Conservation (phyloP, 2,797 vertebrate genomes). For the Sarcophilus harrisii region DNA sequence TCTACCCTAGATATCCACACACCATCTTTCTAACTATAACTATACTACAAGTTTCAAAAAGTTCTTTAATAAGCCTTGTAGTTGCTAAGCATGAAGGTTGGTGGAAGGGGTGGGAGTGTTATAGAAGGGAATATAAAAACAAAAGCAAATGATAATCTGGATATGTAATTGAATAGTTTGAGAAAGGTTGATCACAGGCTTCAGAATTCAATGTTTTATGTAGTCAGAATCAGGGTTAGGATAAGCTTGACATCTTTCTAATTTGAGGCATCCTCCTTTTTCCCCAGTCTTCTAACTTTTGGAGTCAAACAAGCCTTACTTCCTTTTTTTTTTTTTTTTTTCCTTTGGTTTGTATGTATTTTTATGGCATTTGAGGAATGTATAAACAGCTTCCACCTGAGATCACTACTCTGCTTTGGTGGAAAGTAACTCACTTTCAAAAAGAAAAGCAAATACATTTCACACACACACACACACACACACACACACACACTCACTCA, state of each 20-base stretch:
- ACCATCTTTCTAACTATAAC: neutral
- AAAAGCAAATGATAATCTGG: neutral
- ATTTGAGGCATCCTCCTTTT: neutral
- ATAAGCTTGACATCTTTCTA: neutral
- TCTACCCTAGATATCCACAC: neutral
- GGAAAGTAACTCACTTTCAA: neutral
- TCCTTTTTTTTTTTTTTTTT: conserved; percentile 43
- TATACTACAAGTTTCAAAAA: neutral
- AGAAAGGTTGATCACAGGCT: neutral
- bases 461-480: neutral
- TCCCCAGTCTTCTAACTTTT: neutral
- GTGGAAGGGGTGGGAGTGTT: neutral
- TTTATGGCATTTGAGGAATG: neutral
- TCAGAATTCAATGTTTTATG: neutral
- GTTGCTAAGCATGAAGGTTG: neutral
- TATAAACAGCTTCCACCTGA: conserved; percentile 29
- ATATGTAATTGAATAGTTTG: neutral
- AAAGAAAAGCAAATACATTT: neutral
- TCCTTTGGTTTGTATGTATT: neutral
- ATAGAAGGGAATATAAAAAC: neutral
- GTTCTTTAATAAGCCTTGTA: neutral
- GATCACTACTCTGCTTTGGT: neutral
- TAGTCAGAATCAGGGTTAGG: neutral
- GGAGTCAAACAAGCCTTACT: conserved; percentile 24
- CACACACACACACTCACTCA: too few relatives aligned